These are phyloP conservation scores for Spodoptera litura DNA, from an alignment of 1,140 invertebrate genomes.

Conservation along the genomic window DNA sequence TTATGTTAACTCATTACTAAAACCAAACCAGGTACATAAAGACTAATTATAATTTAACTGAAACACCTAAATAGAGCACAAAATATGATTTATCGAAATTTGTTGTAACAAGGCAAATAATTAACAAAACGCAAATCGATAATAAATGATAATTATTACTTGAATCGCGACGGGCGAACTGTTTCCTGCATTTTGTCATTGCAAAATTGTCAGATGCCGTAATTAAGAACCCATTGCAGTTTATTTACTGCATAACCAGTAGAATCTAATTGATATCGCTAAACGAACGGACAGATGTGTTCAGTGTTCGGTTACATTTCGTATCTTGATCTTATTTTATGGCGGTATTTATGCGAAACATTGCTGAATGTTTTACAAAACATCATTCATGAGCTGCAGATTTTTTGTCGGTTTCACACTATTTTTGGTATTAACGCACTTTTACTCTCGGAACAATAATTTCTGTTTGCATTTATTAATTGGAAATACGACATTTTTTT, in stretches of 20 bases:
- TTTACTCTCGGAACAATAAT: background rate
- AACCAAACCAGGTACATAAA: background rate
- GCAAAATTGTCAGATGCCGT: constrained; percentile 29
- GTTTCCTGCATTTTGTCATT: constrained; percentile 10
- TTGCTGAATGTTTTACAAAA: constrained; percentile 12
- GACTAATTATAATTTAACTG: background rate
- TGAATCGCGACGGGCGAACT: background rate
- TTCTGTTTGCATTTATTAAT: background rate
- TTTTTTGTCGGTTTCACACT: background rate
- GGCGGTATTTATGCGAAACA: background rate
- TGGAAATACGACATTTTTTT: too few relatives aligned
- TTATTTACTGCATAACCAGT: constrained; percentile 23
- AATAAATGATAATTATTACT: constrained; percentile 28
- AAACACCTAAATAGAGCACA: background rate
- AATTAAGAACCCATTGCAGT: constrained; percentile 22
- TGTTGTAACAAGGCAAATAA: background rate
- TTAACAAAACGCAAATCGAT: background rate
- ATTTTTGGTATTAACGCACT: background rate
- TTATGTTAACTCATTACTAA: background rate
- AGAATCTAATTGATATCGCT: constrained; percentile 17
- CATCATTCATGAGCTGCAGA: constrained; percentile 3
- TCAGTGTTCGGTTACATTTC: constrained; percentile 27
- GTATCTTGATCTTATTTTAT: constrained; percentile 31
- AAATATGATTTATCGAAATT: background rate
- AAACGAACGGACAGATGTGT: constrained; percentile 3